Conservation (phyloP, 2,113 vertebrate species). For the Esox niger region DNA sequence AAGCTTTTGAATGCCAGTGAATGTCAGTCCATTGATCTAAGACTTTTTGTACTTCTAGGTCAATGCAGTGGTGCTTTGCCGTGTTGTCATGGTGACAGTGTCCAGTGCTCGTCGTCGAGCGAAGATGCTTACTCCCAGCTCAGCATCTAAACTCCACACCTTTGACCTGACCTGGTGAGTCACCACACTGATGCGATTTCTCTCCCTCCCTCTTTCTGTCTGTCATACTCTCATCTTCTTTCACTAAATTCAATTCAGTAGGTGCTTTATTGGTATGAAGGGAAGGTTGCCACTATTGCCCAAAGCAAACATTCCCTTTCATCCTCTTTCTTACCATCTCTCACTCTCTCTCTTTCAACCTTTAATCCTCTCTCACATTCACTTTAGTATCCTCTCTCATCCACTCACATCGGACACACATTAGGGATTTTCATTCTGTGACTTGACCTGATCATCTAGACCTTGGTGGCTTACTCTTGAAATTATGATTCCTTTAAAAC, state of each 20-base stretch:
- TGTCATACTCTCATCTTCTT: neutral
- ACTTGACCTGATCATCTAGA: too few relatives aligned
- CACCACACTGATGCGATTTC: neutral
- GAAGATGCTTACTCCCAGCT: slow-evolving; percentile 84
- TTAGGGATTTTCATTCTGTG: too few relatives aligned
- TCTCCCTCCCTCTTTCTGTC: neutral
- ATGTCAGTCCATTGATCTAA: neutral
- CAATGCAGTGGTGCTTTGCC: slow-evolving; percentile 83
- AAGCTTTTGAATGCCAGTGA: too few relatives aligned
- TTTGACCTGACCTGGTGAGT: slow-evolving; percentile 85
- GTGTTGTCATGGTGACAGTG: slow-evolving; percentile 84
- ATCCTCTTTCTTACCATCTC: neutral
- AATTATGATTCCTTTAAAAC: too few relatives aligned
- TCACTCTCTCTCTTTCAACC: neutral
- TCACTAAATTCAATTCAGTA: too few relatives aligned
- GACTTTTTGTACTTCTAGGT: slow-evolving; percentile 71
- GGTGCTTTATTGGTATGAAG: too few relatives aligned
- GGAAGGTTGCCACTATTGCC: too few relatives aligned
- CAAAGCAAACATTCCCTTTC: neutral
- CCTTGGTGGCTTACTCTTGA: too few relatives aligned
- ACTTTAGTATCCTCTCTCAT: neutral
- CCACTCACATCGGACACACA: neutral
- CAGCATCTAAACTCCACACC: slow-evolving; percentile 77
- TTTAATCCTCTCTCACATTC: neutral
- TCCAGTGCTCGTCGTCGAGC: slow-evolving; percentile 78